These are phyloP conservation scores for Patella ulyssiponensis DNA, from an alignment of 2,888 invertebrate genomes.

Conservation along the genomic window DNA sequence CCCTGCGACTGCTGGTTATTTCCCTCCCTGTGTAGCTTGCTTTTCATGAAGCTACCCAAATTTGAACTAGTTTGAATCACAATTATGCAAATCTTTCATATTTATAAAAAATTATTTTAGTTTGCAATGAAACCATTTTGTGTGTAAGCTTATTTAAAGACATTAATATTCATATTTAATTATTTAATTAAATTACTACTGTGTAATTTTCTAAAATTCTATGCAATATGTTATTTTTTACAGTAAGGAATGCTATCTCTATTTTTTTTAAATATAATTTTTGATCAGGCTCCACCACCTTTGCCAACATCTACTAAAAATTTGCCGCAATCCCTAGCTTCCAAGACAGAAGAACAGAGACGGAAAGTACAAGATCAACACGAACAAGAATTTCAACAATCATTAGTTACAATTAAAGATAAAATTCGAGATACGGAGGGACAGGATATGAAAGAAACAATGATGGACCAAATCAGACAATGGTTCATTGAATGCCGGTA, in stretches of 20 bases:
- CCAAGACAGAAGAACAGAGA: constrained; percentile 72
- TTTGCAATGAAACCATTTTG: too few relatives aligned
- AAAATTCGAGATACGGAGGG: constrained; percentile 82
- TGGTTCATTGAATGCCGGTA: constrained; percentile 88
- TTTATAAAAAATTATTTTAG: too few relatives aligned
- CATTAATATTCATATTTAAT: too few relatives aligned
- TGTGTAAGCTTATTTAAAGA: too few relatives aligned
- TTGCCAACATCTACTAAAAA: constrained; percentile 59
- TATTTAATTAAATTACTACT: too few relatives aligned
- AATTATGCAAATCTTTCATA: too few relatives aligned
- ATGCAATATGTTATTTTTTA: too few relatives aligned
- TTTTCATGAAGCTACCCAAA: neutral
- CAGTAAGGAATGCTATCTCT: neutral
- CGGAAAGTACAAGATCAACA: constrained; percentile 80
- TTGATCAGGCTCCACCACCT: constrained; percentile 55
- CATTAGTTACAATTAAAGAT: constrained; percentile 76
- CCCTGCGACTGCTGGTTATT: too few relatives aligned
- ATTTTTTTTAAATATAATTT: neutral
- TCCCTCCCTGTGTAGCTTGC: neutral
- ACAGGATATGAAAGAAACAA: constrained; percentile 85
- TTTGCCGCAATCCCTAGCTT: constrained; percentile 60
- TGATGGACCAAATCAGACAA: constrained; percentile 87
- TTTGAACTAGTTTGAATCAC: neutral
- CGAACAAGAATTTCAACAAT: constrained; percentile 81
- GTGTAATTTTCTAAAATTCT: too few relatives aligned